A percentile compares a stretch with the other conserved stretches of the same genome.
phyloP scores from a whole-genome alignment of 2,797 vertebrate genomes.

The Cynodonichthys magdalenae region DNA sequence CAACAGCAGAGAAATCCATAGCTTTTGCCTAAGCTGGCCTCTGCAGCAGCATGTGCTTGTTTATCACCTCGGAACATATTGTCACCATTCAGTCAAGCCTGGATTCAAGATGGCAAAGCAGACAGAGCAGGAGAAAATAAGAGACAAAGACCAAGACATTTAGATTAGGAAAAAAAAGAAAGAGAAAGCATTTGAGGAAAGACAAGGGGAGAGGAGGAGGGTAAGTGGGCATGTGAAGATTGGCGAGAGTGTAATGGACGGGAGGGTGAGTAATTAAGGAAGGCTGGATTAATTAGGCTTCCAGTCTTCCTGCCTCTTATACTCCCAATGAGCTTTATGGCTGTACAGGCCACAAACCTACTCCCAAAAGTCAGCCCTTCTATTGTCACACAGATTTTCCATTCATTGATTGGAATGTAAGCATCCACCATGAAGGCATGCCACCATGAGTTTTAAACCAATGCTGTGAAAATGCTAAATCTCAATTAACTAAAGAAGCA shows the following conservation, averaged over 20 bases:
- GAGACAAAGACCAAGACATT: constrained; percentile 26
- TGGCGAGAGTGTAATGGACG: constrained; percentile 62
- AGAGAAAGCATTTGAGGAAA: constrained; percentile 10
- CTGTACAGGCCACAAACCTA: constrained; percentile 57
- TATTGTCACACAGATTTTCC: constrained; percentile 61
- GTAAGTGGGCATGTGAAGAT: constrained; percentile 45
- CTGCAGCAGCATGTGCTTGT: constrained; percentile 55
- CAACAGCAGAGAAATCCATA: constrained; percentile 53
- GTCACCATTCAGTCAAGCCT: constrained; percentile 57
- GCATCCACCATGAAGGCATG: constrained; percentile 34
- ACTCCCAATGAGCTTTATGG: constrained; percentile 68
- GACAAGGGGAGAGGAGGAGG: constrained; percentile 25
- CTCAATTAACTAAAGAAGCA: constrained; percentile 25
- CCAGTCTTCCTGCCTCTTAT: constrained; percentile 69
- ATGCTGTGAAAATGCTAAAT: constrained; percentile 29
- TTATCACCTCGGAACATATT: constrained; percentile 80
- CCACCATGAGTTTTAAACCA: constrained; percentile 28
- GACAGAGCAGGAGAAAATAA: constrained; percentile 28
- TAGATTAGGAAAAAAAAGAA: constrained; percentile 7
- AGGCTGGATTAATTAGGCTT: constrained; percentile 79
- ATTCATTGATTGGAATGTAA: constrained; percentile 56
- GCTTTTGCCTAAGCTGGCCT: constrained; percentile 62
- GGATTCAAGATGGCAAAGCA: constrained; percentile 53
- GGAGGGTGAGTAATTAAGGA: constrained; percentile 78
- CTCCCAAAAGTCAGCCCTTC: constrained; percentile 52